These are phyloP conservation scores for Xylota sylvarum DNA, from an alignment of 2,888 invertebrate species.

Conservation along the genomic window DNA sequence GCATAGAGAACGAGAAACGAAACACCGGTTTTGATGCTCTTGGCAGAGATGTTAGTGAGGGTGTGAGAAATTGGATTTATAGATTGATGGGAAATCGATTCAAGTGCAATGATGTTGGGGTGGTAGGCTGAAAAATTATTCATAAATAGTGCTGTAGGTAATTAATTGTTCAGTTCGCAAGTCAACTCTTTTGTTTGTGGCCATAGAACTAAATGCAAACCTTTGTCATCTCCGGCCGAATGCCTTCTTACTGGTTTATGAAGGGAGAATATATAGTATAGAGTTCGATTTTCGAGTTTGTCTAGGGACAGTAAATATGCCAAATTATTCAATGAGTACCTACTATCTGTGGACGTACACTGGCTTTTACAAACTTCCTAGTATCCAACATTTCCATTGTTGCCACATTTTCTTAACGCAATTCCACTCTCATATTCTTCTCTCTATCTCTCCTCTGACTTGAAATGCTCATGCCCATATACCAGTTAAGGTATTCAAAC, in stretches of 20 bases:
- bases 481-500: conserved; percentile 55
- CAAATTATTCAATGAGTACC: no score
- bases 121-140: neutral
- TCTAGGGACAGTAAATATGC: neutral
- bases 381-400: conserved; percentile 40
- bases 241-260: neutral
- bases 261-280: no score
- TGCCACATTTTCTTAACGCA: conserved; percentile 60
- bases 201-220: neutral
- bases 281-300: neutral
- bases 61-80: conserved; percentile 65
- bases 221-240: conserved; percentile 11
- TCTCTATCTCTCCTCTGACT: conserved; percentile 28
- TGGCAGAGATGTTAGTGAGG: conserved; percentile 75
- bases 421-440: conserved; percentile 29
- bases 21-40: conserved; percentile 63
- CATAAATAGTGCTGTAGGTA: neutral
- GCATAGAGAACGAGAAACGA: conserved; percentile 46
- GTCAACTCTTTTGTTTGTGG: conserved; percentile 28
- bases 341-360: no score
- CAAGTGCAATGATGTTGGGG: conserved; percentile 26
- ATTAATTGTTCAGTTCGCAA: conserved; percentile 16
- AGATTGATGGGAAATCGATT: conserved; percentile 57
- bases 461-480: conserved; percentile 53
- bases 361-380: conserved; percentile 22